A percentile compares a stretch with the other conserved stretches of the same genome.
Conservation (phyloP, 2,113 vertebrate genomes). For the Bothrops jararaca region DNA sequence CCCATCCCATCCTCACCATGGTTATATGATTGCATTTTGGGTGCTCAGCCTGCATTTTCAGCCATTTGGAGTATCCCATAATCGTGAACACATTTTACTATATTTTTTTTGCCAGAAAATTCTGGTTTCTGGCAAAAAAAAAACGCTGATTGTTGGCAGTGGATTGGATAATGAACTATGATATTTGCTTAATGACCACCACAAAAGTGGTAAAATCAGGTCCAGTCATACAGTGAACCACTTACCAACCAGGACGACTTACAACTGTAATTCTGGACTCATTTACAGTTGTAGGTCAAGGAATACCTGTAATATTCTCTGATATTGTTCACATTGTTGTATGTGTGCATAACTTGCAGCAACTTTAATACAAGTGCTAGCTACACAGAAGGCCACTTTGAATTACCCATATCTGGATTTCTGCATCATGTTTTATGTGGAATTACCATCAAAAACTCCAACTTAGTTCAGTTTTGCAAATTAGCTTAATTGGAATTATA, state of each 20-base stretch:
- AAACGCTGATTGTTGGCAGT: no score
- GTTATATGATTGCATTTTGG: background rate
- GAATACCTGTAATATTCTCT: background rate
- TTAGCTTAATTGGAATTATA: background rate
- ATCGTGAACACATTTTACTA: background rate
- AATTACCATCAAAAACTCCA: background rate
- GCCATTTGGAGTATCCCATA: background rate
- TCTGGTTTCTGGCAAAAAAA: background rate
- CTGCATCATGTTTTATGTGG: background rate
- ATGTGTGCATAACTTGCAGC: background rate
- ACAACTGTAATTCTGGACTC: background rate
- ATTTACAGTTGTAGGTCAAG: background rate
- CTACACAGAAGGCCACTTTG: background rate
- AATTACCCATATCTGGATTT: background rate
- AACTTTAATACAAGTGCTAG: background rate
- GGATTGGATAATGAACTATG: background rate
- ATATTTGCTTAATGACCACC: background rate
- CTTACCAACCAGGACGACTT: background rate
- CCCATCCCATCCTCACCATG: background rate
- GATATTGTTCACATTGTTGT: background rate
- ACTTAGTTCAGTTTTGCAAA: background rate
- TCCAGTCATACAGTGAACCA: background rate
- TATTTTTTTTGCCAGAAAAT: background rate
- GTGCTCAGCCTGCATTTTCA: background rate
- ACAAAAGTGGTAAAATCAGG: background rate